phyloP scores from a whole-genome alignment of 2,888 invertebrate species.

The Oxytorus armatus region DNA sequence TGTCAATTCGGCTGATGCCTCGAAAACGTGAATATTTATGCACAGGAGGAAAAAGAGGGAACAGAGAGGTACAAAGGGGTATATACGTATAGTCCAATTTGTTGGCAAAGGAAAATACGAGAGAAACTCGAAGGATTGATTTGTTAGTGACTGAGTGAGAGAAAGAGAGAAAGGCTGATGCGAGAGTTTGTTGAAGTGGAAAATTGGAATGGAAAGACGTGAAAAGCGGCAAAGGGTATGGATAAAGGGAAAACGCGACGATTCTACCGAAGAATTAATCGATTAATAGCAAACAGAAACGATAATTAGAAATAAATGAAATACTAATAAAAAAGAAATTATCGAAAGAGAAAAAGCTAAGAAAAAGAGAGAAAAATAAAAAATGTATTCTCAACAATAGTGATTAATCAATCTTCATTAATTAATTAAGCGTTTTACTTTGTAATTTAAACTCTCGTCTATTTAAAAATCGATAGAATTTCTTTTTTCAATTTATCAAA shows the following conservation, averaged over 20 bases:
- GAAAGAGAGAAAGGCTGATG: too few relatives aligned
- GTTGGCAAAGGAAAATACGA: constrained; percentile 79
- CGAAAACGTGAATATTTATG: constrained; percentile 7
- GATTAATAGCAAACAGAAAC: constrained; percentile 8
- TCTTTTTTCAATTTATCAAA: too few relatives aligned
- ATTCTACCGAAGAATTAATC: constrained; percentile 15
- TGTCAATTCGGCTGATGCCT: constrained; percentile 19
- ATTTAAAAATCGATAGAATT: too few relatives aligned
- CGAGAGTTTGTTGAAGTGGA: constrained; percentile 67
- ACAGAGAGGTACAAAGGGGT: background rate
- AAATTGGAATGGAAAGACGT: constrained; percentile 72
- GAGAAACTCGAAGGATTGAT: constrained; percentile 68
- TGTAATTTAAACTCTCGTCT: too few relatives aligned
- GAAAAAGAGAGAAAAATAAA: background rate
- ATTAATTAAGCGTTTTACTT: too few relatives aligned
- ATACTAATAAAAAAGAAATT: constrained; percentile 1
- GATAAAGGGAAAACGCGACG: constrained; percentile 22
- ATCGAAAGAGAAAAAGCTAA: background rate
- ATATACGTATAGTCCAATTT: constrained; percentile 76
- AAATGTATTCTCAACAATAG: too few relatives aligned
- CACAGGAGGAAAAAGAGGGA: constrained; percentile 6
- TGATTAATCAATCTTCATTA: too few relatives aligned
- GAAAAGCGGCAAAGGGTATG: constrained; percentile 25
- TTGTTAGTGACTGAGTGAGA: constrained; percentile 28
- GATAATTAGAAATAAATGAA: background rate